These are phyloP conservation scores for Amblyornis subalaris DNA, from an alignment of 2,113 vertebrate genomes.

Conservation along the genomic window DNA sequence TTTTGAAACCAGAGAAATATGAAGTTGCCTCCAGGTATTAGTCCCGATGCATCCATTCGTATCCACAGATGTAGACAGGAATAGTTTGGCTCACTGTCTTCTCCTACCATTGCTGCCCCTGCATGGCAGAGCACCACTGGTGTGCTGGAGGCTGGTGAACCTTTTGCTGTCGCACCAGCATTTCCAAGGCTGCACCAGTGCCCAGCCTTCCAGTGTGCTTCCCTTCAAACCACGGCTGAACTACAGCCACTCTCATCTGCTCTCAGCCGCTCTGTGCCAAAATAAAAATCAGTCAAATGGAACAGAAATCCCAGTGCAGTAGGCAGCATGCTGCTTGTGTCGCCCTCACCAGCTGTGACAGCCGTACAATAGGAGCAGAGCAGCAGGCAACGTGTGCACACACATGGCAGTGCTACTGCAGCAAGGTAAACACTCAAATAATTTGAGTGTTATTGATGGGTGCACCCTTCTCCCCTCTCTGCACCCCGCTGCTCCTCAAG, in stretches of 20 bases:
- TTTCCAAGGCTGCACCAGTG: neutral
- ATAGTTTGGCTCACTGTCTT: neutral
- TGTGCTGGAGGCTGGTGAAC: neutral
- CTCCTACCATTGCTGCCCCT: neutral
- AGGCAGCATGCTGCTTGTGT: neutral
- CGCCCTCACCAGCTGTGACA: slow-evolving; percentile 37
- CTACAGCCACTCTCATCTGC: neutral
- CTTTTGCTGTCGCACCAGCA: neutral
- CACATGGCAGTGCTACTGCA: accelerated
- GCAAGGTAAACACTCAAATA: neutral
- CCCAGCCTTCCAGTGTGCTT: neutral
- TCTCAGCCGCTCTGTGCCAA: neutral
- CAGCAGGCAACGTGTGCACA: accelerated
- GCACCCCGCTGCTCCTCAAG: neutral
- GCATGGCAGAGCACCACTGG: accelerated
- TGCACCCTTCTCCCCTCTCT: neutral
- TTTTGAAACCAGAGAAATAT: neutral
- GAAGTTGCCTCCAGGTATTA: neutral
- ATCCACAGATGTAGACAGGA: neutral
- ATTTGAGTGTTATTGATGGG: accelerated
- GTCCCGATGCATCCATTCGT: neutral
- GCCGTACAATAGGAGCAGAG: neutral
- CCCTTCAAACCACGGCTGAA: neutral
- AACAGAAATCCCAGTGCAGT: neutral
- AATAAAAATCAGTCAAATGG: slow-evolving; percentile 17